Conservation (phyloP, 2,888 invertebrate genomes). For the Gasteruption jaculator region DNA sequence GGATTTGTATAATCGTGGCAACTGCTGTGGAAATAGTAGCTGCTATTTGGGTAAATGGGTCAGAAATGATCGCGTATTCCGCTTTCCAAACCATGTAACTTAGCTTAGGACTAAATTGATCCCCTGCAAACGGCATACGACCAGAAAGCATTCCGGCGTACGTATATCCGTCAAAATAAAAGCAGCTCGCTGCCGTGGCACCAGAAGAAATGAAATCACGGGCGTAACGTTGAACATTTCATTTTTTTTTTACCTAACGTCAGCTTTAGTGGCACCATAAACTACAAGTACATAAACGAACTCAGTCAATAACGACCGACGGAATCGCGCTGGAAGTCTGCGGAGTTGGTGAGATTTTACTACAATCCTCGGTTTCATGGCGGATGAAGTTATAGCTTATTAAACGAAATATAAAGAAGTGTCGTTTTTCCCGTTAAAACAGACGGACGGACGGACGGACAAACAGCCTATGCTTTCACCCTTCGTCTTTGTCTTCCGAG, state of each 20-base stretch:
- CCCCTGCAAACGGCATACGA: no score
- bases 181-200: no score
- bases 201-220: no score
- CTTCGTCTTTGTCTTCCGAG: no score
- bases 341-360: constrained; percentile 27
- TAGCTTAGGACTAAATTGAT: constrained; percentile 33
- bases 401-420: constrained; percentile 39
- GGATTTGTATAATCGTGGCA: no score
- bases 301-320: constrained; percentile 47
- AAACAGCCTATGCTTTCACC: no score
- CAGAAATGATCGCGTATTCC: constrained; percentile 41
- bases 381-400: constrained; percentile 41
- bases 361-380: constrained; percentile 38
- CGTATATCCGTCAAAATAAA: no score
- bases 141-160: no score
- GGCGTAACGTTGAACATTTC: no score
- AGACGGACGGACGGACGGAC: no score
- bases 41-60: constrained; percentile 44
- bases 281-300: constrained; percentile 47
- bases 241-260: no score
- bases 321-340: constrained; percentile 22
- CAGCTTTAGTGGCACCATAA: constrained; percentile 45
- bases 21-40: no score
- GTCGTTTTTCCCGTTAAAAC: constrained; percentile 13
- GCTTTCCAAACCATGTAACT: constrained; percentile 46